phyloP scores from a whole-genome alignment of 2,888 invertebrate species.

The Amaurobius ferox region DNA sequence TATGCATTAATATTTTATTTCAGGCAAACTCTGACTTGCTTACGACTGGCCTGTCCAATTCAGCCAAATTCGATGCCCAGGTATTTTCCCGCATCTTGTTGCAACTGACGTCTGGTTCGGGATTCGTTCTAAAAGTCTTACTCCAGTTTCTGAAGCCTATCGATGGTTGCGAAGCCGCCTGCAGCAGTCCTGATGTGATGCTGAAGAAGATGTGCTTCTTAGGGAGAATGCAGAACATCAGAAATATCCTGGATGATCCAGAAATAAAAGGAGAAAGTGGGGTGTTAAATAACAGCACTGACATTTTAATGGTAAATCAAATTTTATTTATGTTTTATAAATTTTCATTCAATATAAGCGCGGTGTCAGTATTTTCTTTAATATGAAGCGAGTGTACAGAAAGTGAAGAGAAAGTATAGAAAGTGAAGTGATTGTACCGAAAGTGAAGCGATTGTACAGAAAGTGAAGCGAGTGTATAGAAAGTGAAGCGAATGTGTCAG shows the following conservation, averaged over 20 bases:
- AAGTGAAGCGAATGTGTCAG: too few relatives aligned
- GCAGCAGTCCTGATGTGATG: neutral
- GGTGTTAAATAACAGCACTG: neutral
- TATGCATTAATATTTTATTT: too few relatives aligned
- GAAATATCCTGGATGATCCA: neutral
- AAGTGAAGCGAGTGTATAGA: too few relatives aligned
- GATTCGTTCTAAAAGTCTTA: conserved; percentile 8
- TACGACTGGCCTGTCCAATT: too few relatives aligned
- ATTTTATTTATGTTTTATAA: too few relatives aligned
- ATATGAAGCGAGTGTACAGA: too few relatives aligned
- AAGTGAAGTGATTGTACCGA: too few relatives aligned
- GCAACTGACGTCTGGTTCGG: conserved; percentile 20
- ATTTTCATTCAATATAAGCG: too few relatives aligned
- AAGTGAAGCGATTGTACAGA: too few relatives aligned
- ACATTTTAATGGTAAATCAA: conserved; percentile 10
- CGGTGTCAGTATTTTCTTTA: too few relatives aligned
- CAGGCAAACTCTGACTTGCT: neutral
- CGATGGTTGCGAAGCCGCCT: conserved; percentile 19
- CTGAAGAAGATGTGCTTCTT: conserved; percentile 55
- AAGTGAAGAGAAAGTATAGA: too few relatives aligned
- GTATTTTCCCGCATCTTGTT: conserved; percentile 29
- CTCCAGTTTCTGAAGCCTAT: conserved; percentile 26
- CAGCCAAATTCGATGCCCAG: conserved; percentile 19
- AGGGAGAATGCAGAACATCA: conserved; percentile 32
- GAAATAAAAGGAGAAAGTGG: neutral